Conservation (phyloP, 2,113 vertebrate species). For the Dascyllus trimaculatus region DNA sequence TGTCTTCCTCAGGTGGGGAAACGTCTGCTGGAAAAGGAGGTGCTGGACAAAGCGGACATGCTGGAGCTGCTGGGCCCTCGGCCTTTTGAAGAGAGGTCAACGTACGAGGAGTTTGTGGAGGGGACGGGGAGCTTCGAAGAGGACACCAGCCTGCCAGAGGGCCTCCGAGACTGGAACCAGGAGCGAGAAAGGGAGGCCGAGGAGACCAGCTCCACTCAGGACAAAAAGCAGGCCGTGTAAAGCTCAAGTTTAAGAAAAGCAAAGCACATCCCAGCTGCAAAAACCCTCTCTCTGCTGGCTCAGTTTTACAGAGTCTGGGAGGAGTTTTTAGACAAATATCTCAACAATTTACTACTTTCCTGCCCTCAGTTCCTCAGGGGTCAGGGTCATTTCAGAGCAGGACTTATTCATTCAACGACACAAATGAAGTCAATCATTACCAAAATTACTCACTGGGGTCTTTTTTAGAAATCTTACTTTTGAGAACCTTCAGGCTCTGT, state of each 20-base stretch:
- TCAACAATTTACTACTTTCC: not conserved
- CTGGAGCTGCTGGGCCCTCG: conserved; percentile 92
- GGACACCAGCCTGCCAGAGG: conserved; percentile 92
- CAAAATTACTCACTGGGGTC: no score
- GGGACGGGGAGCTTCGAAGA: conserved; percentile 96
- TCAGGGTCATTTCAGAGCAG: no score
- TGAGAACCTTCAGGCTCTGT: conserved; percentile 5
- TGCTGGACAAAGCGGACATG: conserved; percentile 97
- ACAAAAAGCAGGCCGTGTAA: conserved; percentile 59
- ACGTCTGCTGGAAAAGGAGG: conserved; percentile 93
- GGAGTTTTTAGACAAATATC: not conserved
- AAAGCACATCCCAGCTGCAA: not conserved
- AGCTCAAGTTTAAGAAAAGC: not conserved
- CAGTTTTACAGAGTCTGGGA: not conserved
- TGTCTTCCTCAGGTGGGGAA: conserved; percentile 89
- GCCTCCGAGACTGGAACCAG: conserved; percentile 93
- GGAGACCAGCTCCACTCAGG: conserved; percentile 35
- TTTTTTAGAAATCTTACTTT: not conserved
- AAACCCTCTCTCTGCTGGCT: not conserved
- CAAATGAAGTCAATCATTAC: not conserved
- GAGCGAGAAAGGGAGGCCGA: conserved; percentile 83
- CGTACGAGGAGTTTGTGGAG: conserved; percentile 97
- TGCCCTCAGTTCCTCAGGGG: no score
- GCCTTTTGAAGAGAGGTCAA: conserved; percentile 95
- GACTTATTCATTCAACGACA: no score